These are phyloP conservation scores for Ceratotherium simum DNA, from an alignment of 2,113 vertebrate species.

Conservation along the genomic window DNA sequence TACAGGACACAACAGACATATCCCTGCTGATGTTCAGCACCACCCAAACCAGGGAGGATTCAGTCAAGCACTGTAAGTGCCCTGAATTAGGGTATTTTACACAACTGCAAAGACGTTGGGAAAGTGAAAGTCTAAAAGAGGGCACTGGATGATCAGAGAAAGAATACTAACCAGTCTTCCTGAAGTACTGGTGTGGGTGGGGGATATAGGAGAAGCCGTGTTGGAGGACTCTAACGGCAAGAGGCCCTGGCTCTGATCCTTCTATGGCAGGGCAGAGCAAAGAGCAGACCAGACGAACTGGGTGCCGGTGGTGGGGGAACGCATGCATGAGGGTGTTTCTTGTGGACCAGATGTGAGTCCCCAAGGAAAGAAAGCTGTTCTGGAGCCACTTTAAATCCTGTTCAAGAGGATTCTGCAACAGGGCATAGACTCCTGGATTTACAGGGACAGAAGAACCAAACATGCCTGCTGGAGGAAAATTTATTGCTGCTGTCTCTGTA, in stretches of 20 bases:
- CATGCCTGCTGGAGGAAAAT: neutral
- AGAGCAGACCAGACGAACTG: neutral
- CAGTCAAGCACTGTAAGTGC: rapidly evolving
- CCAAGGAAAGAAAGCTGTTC: neutral
- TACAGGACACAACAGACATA: neutral
- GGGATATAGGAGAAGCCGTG: neutral
- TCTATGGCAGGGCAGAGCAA: neutral
- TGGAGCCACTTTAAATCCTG: neutral
- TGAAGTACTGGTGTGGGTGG: neutral
- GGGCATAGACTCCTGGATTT: neutral
- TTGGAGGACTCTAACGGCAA: neutral
- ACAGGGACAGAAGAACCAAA: neutral
- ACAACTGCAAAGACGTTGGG: neutral
- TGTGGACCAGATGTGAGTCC: neutral
- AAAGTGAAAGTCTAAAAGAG: neutral
- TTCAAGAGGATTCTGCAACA: neutral
- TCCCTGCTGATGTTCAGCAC: neutral
- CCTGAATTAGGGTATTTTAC: neutral
- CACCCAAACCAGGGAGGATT: neutral
- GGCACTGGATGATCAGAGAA: neutral
- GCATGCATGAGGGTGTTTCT: neutral
- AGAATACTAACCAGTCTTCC: neutral
- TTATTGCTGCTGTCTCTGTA: neutral
- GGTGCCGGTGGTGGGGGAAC: neutral
- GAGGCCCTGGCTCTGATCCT: neutral